Conservation (phyloP, 2,797 vertebrate species). For the Crocidura indochinensis region DNA sequence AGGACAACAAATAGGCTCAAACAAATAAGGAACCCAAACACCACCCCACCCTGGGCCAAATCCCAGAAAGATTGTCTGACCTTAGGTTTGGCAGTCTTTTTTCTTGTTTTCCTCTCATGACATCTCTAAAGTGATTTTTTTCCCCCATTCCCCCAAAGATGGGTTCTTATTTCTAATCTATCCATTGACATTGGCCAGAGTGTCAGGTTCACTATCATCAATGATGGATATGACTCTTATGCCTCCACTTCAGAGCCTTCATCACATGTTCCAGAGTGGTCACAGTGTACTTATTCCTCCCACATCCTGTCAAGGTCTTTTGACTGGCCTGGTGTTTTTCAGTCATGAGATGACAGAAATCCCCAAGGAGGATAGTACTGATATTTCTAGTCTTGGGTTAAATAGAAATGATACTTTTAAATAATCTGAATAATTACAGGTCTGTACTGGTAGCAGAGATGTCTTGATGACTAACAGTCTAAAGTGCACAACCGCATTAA, state of each 20-base stretch:
- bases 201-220: neutral
- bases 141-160: neutral
- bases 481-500: slow-evolving; percentile 17
- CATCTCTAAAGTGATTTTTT: neutral
- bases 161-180: neutral
- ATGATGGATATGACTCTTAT: neutral
- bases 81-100: neutral
- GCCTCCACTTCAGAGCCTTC: neutral
- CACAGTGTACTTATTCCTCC: neutral
- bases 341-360: neutral
- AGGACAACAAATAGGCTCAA: neutral
- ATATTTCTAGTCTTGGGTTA: neutral
- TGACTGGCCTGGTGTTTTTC: neutral
- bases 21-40: neutral
- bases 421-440: slow-evolving; percentile 22
- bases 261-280: neutral
- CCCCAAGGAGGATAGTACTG: neutral
- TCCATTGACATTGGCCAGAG: neutral
- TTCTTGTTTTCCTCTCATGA: neutral
- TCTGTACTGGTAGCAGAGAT: neutral
- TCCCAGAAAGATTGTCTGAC: neutral
- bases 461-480: slow-evolving; percentile 21
- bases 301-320: neutral
- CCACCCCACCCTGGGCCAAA: neutral
- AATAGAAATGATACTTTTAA: neutral